Percentiles rank a stretch among this genome's conserved stretches.
Conservation (phyloP, 2,888 invertebrate genomes). For the Geotrupes spiniger region DNA sequence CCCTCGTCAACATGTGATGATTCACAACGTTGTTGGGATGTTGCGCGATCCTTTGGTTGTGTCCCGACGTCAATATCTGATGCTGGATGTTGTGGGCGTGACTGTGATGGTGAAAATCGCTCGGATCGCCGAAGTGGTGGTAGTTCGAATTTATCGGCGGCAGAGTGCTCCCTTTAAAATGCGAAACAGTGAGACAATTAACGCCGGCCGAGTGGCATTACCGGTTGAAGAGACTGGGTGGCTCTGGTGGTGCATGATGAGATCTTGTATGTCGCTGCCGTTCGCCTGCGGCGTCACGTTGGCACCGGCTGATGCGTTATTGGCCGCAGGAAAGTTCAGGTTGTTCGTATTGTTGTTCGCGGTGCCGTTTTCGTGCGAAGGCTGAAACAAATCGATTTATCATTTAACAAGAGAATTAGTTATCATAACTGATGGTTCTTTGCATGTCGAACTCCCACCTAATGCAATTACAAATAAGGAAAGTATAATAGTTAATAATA, state of each 20-base stretch:
- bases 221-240: slow-evolving; percentile 40
- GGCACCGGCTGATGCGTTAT: slow-evolving; percentile 35
- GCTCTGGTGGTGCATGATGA: slow-evolving; percentile 50
- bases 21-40: slow-evolving; percentile 46
- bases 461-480: no score
- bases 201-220: slow-evolving; percentile 3
- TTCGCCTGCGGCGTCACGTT: slow-evolving; percentile 40
- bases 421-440: no score
- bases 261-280: slow-evolving; percentile 47
- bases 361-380: slow-evolving; percentile 38
- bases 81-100: slow-evolving; percentile 48
- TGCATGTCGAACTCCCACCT: no score
- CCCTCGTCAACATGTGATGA: slow-evolving; percentile 47
- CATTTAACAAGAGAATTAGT: slow-evolving; percentile 12
- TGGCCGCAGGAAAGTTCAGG: slow-evolving; percentile 43
- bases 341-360: slow-evolving; percentile 38
- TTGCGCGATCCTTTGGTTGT: slow-evolving; percentile 41
- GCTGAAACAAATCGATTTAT: slow-evolving; percentile 34
- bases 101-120: slow-evolving; percentile 47
- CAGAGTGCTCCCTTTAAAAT: slow-evolving; percentile 34
- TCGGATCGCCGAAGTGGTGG: slow-evolving; percentile 47
- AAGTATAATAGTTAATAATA: no score
- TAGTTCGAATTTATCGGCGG: slow-evolving; percentile 44
- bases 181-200: slow-evolving; percentile 2
- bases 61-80: slow-evolving; percentile 43